Evolutionary conservation across 2,888 invertebrate species (phyloP).

Genomic region (Nomada fucata): DNA sequence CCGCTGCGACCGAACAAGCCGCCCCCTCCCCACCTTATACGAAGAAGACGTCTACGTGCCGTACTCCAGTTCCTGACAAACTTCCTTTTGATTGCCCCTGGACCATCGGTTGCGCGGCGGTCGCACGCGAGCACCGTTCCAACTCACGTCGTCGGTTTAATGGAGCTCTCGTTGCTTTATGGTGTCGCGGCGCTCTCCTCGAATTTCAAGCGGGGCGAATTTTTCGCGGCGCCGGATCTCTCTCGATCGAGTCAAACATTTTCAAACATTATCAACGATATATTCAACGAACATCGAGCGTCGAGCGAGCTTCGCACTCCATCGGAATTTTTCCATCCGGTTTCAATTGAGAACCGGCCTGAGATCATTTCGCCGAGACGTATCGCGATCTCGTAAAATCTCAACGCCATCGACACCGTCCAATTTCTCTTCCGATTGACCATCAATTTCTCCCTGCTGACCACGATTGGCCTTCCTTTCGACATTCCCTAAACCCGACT

Average conservation of each 20-base stretch:
- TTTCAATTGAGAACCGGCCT: no score
- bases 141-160: conserved; percentile 9
- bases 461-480: background rate
- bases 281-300: no score
- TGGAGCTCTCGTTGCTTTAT: conserved; percentile 33
- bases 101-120: conserved; percentile 32
- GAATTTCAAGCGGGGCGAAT: background rate
- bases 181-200: background rate
- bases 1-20: conserved; percentile 55
- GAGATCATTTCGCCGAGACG: no score
- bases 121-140: conserved; percentile 42
- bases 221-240: background rate
- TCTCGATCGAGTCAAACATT: background rate
- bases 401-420: no score
- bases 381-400: no score
- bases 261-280: no score
- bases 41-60: conserved; percentile 55
- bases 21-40: conserved; percentile 24
- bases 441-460: background rate
- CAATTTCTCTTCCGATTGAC: no score
- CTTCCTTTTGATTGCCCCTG: conserved; percentile 73
- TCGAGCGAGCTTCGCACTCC: no score
- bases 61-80: conserved; percentile 67
- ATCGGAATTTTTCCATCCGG: no score
- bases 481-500: background rate